Base-by-base conservation (phyloP, 2,797 vertebrate genomes). In the Neomorphus geoffroyi region DNA sequence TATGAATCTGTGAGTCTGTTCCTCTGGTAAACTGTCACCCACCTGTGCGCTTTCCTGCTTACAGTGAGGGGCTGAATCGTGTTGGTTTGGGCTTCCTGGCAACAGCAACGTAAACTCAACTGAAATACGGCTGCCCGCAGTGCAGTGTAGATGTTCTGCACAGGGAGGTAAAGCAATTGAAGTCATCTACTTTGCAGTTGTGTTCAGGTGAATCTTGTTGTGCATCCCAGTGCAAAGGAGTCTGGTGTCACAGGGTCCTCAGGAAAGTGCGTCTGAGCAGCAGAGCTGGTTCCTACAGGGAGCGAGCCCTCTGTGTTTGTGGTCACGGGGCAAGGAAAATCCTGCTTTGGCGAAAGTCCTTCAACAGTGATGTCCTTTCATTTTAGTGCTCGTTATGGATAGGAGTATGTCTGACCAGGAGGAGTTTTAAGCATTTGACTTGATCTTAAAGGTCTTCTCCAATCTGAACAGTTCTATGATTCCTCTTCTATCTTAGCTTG, bases 71-170 rank as follows among this genome's bases (percentile, higher is more conserved):
- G 17, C 62, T 21, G 18, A 24, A 18, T 41, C 45, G 2, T 4
- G 14, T 26, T 26, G 46, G 17, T 22, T 37, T 32, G 14, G 3
- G 14, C 16, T 80, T 15, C 3, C 51, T 9, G 51, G 2, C 26
- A 28, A 17, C 2, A 32, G 50, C 7, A 22, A 50, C 22, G 26
- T 41, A 7, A 57, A 65, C 11, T 23, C 18, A 18, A 6, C 24
- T 3, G 3, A 43, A 43, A 22, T 11, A 5, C 5, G 8, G 45
- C 65, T 1, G 1, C 13, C 26, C 11, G 0, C 26, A n/a, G 23
- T 4, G 30, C 41, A 8, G 18, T 28, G n/a, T 27, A 8, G 24
- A 24, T 10, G 11, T 22, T 27, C 37, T 1, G 6, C n/a, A 2
- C 6, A 4, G 43, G 11, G 45, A 13, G 7, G 16, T 46, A 23